phyloP scores from a whole-genome alignment of 35 echinoderm and acorn worm species.

The Stichopus chloronotus region DNA sequence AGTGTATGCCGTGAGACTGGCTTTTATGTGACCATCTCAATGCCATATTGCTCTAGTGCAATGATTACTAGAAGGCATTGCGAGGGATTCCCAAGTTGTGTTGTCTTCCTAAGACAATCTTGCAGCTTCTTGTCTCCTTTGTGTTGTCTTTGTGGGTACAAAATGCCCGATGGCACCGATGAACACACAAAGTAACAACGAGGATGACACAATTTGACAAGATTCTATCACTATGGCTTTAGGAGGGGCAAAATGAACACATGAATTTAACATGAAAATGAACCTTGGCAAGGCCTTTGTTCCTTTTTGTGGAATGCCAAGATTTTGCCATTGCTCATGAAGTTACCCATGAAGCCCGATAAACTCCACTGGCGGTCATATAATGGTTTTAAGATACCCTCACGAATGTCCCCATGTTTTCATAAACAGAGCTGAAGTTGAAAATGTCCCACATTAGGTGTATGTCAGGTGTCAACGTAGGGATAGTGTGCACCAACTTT shows the following conservation, averaged over 20 bases:
- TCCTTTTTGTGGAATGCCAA: neutral
- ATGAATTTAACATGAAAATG: too few relatives aligned
- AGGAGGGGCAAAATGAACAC: too few relatives aligned
- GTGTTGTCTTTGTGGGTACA: constrained; percentile 48
- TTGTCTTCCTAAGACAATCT: constrained; percentile 53
- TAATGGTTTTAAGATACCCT: neutral
- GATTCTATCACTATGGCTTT: constrained; percentile 47
- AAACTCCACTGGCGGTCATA: too few relatives aligned
- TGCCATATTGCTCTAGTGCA: neutral
- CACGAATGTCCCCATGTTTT: neutral
- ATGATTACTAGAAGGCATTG: constrained; percentile 44
- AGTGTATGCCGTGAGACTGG: neutral
- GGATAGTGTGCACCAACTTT: too few relatives aligned
- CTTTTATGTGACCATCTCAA: neutral
- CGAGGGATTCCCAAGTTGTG: constrained; percentile 28
- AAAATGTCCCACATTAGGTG: too few relatives aligned
- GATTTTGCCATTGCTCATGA: neutral
- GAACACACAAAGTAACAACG: constrained; percentile 19
- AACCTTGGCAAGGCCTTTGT: too few relatives aligned
- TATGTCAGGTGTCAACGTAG: too few relatives aligned
- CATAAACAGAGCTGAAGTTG: neutral
- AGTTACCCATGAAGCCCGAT: too few relatives aligned
- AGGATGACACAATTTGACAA: constrained; percentile 50
- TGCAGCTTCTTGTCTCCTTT: constrained; percentile 62
- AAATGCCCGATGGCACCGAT: constrained; percentile 60